Conservation (phyloP, 2,888 invertebrate species). For the Melipona bicolor region DNA sequence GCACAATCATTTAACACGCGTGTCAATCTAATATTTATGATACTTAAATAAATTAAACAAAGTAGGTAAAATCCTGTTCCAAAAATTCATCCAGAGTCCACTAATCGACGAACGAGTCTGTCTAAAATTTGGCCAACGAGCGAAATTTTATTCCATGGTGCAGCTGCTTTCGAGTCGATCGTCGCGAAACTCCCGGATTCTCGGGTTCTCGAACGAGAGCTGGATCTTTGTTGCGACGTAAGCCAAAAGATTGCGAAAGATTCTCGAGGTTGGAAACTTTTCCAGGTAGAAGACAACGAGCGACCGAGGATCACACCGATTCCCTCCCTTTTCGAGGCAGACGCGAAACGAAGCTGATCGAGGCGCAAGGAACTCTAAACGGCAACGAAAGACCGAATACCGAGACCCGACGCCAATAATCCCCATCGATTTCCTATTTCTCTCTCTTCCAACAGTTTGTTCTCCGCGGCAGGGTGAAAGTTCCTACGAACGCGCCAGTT, state of each 20-base stretch:
- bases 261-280: conserved; percentile 13
- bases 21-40: no score
- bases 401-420: conserved; percentile 65
- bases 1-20: no score
- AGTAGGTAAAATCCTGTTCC: no score
- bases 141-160: background rate
- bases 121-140: background rate
- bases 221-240: background rate
- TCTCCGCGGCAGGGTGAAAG: conserved; percentile 35
- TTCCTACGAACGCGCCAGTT: conserved; percentile 57
- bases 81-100: no score
- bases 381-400: conserved; percentile 62
- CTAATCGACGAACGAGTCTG: no score
- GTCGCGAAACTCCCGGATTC: background rate
- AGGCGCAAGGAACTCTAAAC: conserved; percentile 58
- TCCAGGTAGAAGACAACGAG: conserved; percentile 6
- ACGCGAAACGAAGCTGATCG: conserved; percentile 8
- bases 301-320: conserved; percentile 44
- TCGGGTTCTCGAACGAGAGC: background rate
- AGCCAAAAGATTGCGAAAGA: background rate
- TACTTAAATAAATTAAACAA: no score
- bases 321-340: background rate
- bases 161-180: background rate
- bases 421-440: conserved; percentile 28
- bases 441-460: conserved; percentile 41